Percentiles rank a stretch among this genome's conserved stretches.
These are phyloP conservation scores for Drosophila antonietae DNA, from an alignment of 2,888 invertebrate genomes.

Conservation along the genomic window DNA sequence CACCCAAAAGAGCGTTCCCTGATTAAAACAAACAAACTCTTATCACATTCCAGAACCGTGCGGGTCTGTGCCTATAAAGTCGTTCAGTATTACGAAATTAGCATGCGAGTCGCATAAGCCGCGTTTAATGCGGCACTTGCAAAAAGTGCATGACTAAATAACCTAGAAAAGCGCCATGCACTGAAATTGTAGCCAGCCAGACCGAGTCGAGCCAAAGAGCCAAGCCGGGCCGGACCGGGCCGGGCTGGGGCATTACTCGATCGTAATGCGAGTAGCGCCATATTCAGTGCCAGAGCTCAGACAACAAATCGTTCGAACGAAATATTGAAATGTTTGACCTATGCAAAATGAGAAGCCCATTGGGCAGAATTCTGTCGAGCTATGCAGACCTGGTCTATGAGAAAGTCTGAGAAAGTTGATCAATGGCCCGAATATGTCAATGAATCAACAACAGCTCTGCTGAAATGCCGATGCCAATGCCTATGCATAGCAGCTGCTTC, in stretches of 20 bases:
- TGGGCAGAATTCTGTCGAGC: constrained; percentile 45
- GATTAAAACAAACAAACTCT: constrained; percentile 6
- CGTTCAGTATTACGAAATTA: constrained; percentile 44
- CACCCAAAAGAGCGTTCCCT: not conserved
- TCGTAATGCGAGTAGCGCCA: constrained; percentile 53
- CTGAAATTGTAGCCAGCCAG: constrained; percentile 65
- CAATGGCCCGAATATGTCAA: constrained; percentile 32
- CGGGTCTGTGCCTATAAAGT: constrained; percentile 29
- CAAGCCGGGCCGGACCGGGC: not conserved
- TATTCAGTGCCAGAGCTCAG: constrained; percentile 44
- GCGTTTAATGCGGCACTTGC: constrained; percentile 44
- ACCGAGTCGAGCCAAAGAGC: constrained; percentile 25
- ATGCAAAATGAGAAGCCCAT: constrained; percentile 55
- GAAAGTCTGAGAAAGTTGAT: constrained; percentile 53
- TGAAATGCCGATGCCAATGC: not conserved
- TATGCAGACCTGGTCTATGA: constrained; percentile 39
- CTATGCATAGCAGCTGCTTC: constrained; percentile 21
- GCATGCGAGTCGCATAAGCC: constrained; percentile 41
- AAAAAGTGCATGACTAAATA: constrained; percentile 51
- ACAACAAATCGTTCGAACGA: constrained; percentile 45
- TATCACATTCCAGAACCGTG: constrained; percentile 43
- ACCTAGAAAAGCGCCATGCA: constrained; percentile 64
- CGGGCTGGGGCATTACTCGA: constrained; percentile 6
- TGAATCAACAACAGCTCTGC: constrained; percentile 8
- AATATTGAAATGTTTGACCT: constrained; percentile 62